Conservation (phyloP, 2,888 invertebrate genomes). For the Caenorhabditis sp. region DNA sequence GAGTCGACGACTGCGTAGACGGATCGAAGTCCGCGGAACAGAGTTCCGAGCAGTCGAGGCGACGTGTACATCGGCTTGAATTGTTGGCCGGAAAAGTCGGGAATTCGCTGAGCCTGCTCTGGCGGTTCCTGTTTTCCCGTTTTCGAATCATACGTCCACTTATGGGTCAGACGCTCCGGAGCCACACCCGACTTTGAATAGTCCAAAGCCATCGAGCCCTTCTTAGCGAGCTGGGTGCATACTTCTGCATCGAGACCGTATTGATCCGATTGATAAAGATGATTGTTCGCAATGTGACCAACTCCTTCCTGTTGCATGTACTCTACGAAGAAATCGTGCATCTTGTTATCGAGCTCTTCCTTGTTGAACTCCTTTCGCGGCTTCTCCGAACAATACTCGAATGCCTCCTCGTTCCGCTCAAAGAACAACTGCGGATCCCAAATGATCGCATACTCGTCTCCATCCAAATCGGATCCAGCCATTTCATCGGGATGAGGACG, state of each 20-base stretch:
- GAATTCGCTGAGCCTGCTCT: slow-evolving; percentile 57
- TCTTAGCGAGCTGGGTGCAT: slow-evolving; percentile 67
- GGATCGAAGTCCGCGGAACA: slow-evolving; percentile 25
- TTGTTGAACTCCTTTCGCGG: slow-evolving; percentile 16
- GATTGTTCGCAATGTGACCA: slow-evolving; percentile 82
- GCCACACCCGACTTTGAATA: slow-evolving; percentile 69
- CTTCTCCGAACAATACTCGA: slow-evolving; percentile 61
- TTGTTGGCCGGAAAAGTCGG: slow-evolving; percentile 51
- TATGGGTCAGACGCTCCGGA: slow-evolving; percentile 33
- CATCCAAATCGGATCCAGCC: slow-evolving; percentile 84
- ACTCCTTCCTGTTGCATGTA: slow-evolving; percentile 83
- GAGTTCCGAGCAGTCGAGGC: slow-evolving; percentile 35
- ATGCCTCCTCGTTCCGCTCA: slow-evolving; percentile 76
- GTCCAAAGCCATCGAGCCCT: slow-evolving; percentile 81
- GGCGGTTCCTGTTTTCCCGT: slow-evolving; percentile 50
- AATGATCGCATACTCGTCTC: slow-evolving; percentile 84
- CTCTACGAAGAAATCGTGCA: slow-evolving; percentile 81
- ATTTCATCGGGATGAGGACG: slow-evolving; percentile 84
- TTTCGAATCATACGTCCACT: slow-evolving; percentile 37
- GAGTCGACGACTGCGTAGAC: slow-evolving; percentile 27
- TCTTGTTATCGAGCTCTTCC: slow-evolving; percentile 58
- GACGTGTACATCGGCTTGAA: slow-evolving; percentile 18
- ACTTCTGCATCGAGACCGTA: slow-evolving; percentile 76
- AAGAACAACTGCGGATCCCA: slow-evolving; percentile 83
- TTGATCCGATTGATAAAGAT: slow-evolving; percentile 82